Evolutionary conservation across 53 echinoderm and acorn worm species (phyloP), one percentile per base, ranked within the genome.

Genomic region (Crossaster papposus): DNA sequence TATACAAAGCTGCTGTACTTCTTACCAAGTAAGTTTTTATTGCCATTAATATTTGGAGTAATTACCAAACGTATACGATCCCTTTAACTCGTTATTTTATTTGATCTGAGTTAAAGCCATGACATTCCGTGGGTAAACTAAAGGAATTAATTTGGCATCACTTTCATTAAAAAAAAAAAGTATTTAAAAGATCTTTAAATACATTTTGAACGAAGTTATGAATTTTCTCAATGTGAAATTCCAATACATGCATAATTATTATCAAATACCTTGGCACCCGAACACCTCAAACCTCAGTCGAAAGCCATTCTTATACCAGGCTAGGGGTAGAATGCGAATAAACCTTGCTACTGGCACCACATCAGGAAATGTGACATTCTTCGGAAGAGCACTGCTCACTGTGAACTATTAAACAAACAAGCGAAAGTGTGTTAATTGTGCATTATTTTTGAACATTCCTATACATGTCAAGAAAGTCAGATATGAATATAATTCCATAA

Each of bases 301-400:
- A 22, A 14, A 74, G 13, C 1, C 0, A 2, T 36, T 17, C 4
- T 1, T 2, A 10, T 2, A 10, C 75, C 75, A 74, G 36, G 75
- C 1, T 2, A 10, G 14, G 22, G 75, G 34, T 33, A 74, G 22
- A 3, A 74, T 74, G 22, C 75, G 75, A 74, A 74, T 13, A 36
- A 31, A 74, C 36, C 75, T 33, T 3, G 75, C 35, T 13, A 32
- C 15, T 2, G 36, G 71, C 14, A 71, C 9, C 71, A 74, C 14
- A n/a, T n/a, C n/a, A 13, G 75, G 75, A 34, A 74, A 74, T 2
- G 35, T 74, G 33, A 74, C 75, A 68, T 68, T 68, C 68, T 26
- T 68, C 68, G 28, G 15, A 0, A 26, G 68, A 10, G 0, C 68
- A 28, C 68, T 68, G 28, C 24, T 68, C 68, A 68, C n/a, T 4